phyloP scores from a whole-genome alignment of 2,888 invertebrate species.

The Eledona agricola region DNA sequence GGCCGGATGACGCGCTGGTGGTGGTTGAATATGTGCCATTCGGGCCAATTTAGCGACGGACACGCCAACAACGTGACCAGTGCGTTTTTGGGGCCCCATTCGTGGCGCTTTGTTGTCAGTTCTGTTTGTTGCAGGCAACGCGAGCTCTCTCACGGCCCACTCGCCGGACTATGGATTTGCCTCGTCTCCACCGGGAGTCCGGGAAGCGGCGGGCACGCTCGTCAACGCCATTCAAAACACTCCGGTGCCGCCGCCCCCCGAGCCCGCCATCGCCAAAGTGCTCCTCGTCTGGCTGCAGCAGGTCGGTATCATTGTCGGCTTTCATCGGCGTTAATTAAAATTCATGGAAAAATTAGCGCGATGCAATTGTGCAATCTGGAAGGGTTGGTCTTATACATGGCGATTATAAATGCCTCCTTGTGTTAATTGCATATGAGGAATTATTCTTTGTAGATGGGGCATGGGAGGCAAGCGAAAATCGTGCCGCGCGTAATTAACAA shows the following conservation, averaged over 20 bases:
- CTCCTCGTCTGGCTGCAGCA: constrained; percentile 73
- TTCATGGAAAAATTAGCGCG: constrained; percentile 6
- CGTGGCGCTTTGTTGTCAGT: constrained; percentile 1
- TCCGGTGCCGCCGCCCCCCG: constrained; percentile 69
- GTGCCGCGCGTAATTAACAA: too few relatives aligned
- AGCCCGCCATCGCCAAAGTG: constrained; percentile 71
- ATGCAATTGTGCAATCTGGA: too few relatives aligned
- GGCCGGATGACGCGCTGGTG: constrained; percentile 71
- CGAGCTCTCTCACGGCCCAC: constrained; percentile 57
- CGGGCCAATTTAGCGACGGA: constrained; percentile 63
- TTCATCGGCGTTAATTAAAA: constrained; percentile 13
- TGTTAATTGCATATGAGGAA: too few relatives aligned
- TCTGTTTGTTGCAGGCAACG: constrained; percentile 53
- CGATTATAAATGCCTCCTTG: too few relatives aligned
- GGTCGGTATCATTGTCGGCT: constrained; percentile 37
- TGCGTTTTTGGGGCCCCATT: constrained; percentile 29
- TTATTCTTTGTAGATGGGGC: too few relatives aligned
- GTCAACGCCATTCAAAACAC: constrained; percentile 72
- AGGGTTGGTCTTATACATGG: too few relatives aligned
- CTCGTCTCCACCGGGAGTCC: constrained; percentile 63
- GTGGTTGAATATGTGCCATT: constrained; percentile 71
- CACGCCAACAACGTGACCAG: constrained; percentile 43
- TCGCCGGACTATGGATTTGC: constrained; percentile 60
- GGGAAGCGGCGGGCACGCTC: constrained; percentile 71
- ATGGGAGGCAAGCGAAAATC: too few relatives aligned